Conservation (phyloP, 2,113 vertebrate genomes). For the Agapornis roseicollis region DNA sequence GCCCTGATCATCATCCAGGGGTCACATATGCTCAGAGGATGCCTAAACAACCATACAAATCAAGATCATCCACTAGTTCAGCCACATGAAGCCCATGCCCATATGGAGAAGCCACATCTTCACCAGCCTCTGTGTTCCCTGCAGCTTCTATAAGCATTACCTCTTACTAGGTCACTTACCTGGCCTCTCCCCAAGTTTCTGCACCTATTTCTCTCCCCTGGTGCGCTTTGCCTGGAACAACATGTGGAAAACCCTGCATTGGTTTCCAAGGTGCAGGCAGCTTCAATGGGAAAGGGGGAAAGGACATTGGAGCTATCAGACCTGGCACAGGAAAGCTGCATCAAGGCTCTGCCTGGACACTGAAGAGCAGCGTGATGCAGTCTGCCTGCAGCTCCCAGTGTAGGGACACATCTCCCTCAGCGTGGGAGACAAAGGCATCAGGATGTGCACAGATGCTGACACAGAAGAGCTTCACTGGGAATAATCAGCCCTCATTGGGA, state of each 20-base stretch:
- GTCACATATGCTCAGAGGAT: background rate
- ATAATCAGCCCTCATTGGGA: background rate
- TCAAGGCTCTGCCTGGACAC: background rate
- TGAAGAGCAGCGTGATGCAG: background rate
- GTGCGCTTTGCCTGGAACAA: background rate
- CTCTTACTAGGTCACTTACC: background rate
- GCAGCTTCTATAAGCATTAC: background rate
- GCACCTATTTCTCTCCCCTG: background rate
- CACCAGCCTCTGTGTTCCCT: background rate
- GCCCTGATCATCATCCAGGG: background rate
- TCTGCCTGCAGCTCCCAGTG: background rate
- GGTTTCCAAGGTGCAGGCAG: background rate
- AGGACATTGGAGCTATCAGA: background rate
- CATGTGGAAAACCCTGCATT: background rate
- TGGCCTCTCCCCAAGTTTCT: background rate
- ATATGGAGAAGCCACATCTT: background rate
- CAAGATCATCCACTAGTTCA: background rate
- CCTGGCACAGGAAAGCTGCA: background rate
- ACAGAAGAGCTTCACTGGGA: background rate
- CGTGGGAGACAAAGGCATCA: background rate
- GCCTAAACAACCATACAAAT: background rate
- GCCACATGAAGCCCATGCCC: background rate
- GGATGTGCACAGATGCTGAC: background rate
- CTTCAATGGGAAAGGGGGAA: background rate
- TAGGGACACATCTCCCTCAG: accelerated